A percentile compares a stretch with the other conserved stretches of the same genome.
These are phyloP conservation scores for Drosophila arawakana DNA, from an alignment of 1,140 invertebrate genomes.

Conservation along the genomic window DNA sequence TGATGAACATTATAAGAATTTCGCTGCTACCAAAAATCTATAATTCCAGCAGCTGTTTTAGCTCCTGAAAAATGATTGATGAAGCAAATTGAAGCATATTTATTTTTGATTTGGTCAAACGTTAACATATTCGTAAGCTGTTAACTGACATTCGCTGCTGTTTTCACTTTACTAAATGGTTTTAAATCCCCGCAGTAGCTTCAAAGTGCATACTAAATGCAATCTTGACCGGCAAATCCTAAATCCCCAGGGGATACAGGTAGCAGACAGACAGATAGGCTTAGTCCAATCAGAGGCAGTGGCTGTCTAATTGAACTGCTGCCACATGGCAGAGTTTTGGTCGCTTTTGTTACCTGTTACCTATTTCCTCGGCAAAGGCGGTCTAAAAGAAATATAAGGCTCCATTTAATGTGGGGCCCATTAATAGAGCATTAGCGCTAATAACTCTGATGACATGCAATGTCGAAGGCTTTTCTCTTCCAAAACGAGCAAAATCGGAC, in stretches of 20 bases:
- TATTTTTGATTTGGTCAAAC: conserved; percentile 11
- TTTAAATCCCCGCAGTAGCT: neutral
- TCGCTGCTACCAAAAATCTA: conserved; percentile 11
- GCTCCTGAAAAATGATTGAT: conserved; percentile 33
- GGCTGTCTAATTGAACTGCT: conserved; percentile 20
- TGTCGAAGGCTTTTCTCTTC: conserved; percentile 18
- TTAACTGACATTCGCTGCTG: neutral
- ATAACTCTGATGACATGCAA: conserved; percentile 68
- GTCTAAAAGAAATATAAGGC: neutral
- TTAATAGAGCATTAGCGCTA: conserved; percentile 63
- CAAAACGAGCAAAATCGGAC: neutral
- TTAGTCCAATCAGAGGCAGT: neutral
- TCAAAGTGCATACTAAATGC: conserved; percentile 28
- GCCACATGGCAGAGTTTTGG: conserved; percentile 6
- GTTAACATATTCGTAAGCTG: neutral
- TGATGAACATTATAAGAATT: conserved; percentile 19
- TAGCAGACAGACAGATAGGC: conserved; percentile 1
- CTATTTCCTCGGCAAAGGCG: neutral
- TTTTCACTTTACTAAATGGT: neutral
- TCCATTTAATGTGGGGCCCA: conserved; percentile 15
- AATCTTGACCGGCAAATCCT: conserved; percentile 1
- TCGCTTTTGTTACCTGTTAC: conserved; percentile 2
- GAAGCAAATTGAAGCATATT: neutral
- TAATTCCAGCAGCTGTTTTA: conserved; percentile 19
- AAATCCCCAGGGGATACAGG: neutral